A percentile compares a stretch with the other conserved stretches of the same genome.
phyloP scores from a whole-genome alignment of 1,140 invertebrate species.

The Stegodyphus mimosarum region DNA sequence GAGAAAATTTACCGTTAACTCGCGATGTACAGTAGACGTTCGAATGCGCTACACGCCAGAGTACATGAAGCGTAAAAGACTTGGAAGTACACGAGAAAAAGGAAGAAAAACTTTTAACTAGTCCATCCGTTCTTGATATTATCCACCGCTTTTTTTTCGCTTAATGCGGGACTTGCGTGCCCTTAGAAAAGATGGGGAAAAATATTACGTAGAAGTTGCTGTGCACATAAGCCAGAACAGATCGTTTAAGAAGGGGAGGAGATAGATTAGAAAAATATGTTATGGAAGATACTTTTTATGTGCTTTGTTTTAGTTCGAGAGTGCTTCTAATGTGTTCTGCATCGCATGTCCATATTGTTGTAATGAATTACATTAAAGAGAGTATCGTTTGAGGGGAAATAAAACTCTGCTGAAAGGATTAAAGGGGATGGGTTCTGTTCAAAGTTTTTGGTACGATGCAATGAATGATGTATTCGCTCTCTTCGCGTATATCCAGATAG shows the following conservation, averaged over 20 bases:
- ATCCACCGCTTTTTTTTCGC: constrained; percentile 22
- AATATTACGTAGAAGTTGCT: constrained; percentile 47
- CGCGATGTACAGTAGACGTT: constrained; percentile 35
- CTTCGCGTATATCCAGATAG: background rate
- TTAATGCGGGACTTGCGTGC: constrained; percentile 46
- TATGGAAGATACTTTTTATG: constrained; percentile 23
- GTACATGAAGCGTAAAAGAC: constrained; percentile 26
- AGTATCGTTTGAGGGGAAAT: constrained; percentile 41
- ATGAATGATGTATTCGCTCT: background rate
- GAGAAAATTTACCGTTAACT: constrained; percentile 47
- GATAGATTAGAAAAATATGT: constrained; percentile 53
- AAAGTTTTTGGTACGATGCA: background rate
- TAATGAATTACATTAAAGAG: constrained; percentile 55
- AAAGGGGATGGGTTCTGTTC: background rate
- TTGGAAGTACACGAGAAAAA: background rate
- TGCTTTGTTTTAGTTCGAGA: constrained; percentile 12
- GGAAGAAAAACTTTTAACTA: constrained; percentile 52
- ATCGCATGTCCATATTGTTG: constrained; percentile 49
- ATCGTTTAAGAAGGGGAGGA: constrained; percentile 44
- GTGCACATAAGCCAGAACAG: constrained; percentile 51
- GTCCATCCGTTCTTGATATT: constrained; percentile 54
- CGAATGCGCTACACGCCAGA: constrained; percentile 7
- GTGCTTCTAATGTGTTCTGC: background rate
- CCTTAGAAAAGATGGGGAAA: constrained; percentile 16
- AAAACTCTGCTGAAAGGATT: constrained; percentile 27